Base-by-base conservation (phyloP, 2,113 vertebrate genomes). In the Mixornis gularis region DNA sequence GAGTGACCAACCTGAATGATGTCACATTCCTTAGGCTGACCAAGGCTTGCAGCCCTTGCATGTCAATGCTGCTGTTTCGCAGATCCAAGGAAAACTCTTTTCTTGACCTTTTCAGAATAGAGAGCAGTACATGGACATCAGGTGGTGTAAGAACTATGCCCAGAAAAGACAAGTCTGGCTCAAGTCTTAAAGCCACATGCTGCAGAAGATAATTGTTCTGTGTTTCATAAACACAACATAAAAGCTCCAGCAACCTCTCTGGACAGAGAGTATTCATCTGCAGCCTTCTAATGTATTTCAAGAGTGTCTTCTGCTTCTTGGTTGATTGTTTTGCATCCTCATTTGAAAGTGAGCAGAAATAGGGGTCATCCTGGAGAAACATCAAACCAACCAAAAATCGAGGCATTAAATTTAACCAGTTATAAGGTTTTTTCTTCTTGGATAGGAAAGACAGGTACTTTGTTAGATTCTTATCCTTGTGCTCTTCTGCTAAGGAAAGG, bases 161-260 rank as follows among this genome's bases (percentile, higher is more conserved):
- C 56, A 95, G 92, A 95, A 99, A 99, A 12, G 98, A 98, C 26
- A 99, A 94, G 29, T 85, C 72, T 15, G 96, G 74, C 1, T 97
- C 97, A 7, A 99, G 97, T 58, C 97, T 98, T 30, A 85, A 91
- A 8, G 96, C 94, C 78, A 99, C 94, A 1, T 98, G 96, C 82
- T 92, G 85, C 72, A 97, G 84, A 24, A 99, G 93, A 11, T 93
- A 94, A 3, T 27, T 44, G 16, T 95, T 97, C 36, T 77, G 56
- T 1, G 98, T 97, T 95, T 99, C 99, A 3, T 98, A 98, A 64
- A 98, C 82, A 32, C 98, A 99, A 79, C 98, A 98, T 27, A 98
- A 98, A 15, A 98, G 95, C 86, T 99, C 98, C 36, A 99, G 95
- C 43, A 99, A 85, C 89, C 96, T 97, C 41, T 97, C 95, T 0